Evolutionary conservation across 2,797 vertebrate species (phyloP).

Genomic region (Sarcophilus harrisii): DNA sequence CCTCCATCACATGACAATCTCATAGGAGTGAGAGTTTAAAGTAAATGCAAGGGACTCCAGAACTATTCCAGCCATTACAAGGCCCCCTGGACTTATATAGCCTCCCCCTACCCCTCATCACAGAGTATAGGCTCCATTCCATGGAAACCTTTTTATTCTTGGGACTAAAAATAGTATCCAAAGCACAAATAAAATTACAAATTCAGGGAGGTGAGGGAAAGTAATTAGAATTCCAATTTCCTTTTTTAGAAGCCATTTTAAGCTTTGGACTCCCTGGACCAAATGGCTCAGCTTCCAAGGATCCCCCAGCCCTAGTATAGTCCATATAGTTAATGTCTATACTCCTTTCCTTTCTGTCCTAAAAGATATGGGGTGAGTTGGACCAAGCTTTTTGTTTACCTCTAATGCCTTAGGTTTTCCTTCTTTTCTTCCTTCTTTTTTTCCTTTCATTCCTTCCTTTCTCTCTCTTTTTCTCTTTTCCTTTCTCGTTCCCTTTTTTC

Average conservation of each 20-base stretch:
- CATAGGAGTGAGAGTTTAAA: background rate
- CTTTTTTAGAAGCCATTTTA: slow-evolving; percentile 53
- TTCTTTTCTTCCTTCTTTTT: background rate
- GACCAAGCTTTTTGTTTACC: background rate
- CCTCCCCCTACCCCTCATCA: background rate
- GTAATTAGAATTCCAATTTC: slow-evolving; percentile 67
- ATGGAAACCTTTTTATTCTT: background rate
- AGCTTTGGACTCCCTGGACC: background rate
- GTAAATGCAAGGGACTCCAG: background rate
- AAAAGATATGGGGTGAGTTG: slow-evolving; percentile 16
- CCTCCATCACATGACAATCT: background rate
- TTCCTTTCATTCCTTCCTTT: too few relatives aligned
- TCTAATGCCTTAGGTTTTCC: background rate
- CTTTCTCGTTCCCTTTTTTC: background rate
- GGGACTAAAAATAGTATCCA: slow-evolving; percentile 62
- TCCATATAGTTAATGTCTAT: background rate
- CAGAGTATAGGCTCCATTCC: background rate
- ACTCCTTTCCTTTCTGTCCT: slow-evolving; percentile 44
- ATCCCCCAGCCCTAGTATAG: background rate
- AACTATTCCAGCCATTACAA: background rate
- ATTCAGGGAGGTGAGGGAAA: slow-evolving; percentile 60
- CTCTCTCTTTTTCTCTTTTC: background rate
- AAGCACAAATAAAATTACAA: slow-evolving; percentile 71
- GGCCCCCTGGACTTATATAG: background rate
- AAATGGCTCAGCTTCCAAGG: slow-evolving; percentile 60